Conservation (phyloP, 2,113 vertebrate genomes). For the Condylura cristata region DNA sequence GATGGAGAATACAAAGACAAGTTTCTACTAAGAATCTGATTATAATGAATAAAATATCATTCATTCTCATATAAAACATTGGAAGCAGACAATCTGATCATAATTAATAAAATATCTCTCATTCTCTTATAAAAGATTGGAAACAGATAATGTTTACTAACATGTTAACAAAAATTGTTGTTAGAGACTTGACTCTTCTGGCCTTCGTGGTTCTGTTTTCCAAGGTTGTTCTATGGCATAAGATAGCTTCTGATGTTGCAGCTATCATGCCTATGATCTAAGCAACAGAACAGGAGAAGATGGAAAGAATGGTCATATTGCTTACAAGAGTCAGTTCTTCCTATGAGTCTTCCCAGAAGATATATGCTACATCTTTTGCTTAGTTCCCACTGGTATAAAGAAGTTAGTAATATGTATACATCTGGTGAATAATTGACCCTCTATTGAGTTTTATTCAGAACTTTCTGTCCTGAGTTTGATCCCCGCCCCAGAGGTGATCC, state of each 20-base stretch:
- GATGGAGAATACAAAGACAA: not conserved
- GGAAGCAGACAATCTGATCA: not conserved
- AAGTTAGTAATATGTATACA: not conserved
- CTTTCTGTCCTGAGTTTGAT: not conserved
- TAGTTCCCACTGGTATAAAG: not conserved
- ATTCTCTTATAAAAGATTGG: not conserved
- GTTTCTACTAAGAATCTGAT: not conserved
- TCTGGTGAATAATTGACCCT: too few species aligned
- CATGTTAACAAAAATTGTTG: not conserved
- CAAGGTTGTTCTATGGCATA: not conserved
- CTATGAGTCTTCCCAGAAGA: not conserved
- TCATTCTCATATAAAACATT: not conserved
- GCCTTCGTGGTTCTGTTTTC: not conserved
- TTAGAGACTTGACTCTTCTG: not conserved
- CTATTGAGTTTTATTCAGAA: not conserved
- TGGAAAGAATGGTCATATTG: not conserved
- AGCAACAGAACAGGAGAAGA: not conserved
- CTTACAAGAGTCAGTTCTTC: not conserved
- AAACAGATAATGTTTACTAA: not conserved
- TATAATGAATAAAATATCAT: not conserved
- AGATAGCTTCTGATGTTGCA: not conserved
- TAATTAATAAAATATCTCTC: not conserved
- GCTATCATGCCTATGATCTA: not conserved
- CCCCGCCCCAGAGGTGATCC: too few species aligned
- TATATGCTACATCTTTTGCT: not conserved